phyloP scores from a whole-genome alignment of 2,797 vertebrate species.

The Microctenopoma lineatum region DNA sequence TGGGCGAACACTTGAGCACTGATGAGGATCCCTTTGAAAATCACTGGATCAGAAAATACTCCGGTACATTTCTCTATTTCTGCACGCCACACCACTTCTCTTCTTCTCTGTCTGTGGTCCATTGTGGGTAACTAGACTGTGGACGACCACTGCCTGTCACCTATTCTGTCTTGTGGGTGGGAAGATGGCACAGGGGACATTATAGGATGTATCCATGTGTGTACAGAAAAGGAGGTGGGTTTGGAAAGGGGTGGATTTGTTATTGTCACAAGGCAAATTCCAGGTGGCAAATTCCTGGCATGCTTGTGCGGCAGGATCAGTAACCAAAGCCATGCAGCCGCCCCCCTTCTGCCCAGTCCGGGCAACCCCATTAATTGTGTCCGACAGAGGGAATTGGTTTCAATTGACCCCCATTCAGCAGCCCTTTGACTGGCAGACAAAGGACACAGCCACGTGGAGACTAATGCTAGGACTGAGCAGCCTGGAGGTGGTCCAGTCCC shows the following conservation, averaged over 20 bases:
- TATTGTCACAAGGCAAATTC: slow-evolving; percentile 72
- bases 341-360: slow-evolving; percentile 58
- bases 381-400: slow-evolving; percentile 86
- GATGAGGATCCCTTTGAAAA: slow-evolving; percentile 42
- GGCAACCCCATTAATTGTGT: slow-evolving; percentile 83
- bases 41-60: slow-evolving; percentile 64
- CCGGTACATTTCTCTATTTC: slow-evolving; percentile 56
- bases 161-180: slow-evolving; percentile 57
- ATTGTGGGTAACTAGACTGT: slow-evolving; percentile 62
- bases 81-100: slow-evolving; percentile 65
- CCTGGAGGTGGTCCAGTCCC: slow-evolving; percentile 78
- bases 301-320: slow-evolving; percentile 81
- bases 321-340: slow-evolving; percentile 77
- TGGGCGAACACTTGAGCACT: slow-evolving; percentile 6
- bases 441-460: slow-evolving; percentile 86
- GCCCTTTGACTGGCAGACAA: slow-evolving; percentile 84
- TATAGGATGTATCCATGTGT: slow-evolving; percentile 63
- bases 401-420: slow-evolving; percentile 86
- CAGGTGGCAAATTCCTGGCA: slow-evolving; percentile 79
- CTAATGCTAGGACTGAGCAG: slow-evolving; percentile 82
- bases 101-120: slow-evolving; percentile 46
- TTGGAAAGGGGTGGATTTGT: slow-evolving; percentile 56
- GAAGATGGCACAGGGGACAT: slow-evolving; percentile 38
- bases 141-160: slow-evolving; percentile 50
- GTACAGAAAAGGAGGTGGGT: slow-evolving; percentile 60